Conservation (phyloP, 2,797 vertebrate species). For the Myotis daubentonii region DNA sequence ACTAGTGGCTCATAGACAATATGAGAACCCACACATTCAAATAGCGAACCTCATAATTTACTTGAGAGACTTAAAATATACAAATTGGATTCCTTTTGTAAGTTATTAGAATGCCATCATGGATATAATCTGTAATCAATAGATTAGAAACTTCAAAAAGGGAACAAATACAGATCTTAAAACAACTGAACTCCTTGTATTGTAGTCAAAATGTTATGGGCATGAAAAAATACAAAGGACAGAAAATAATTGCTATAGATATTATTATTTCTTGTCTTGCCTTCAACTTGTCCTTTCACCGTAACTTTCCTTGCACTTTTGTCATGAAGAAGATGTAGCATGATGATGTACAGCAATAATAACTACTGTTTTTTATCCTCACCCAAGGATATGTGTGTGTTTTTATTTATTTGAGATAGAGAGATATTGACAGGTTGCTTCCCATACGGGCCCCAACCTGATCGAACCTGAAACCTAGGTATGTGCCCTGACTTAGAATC, state of each 20-base stretch:
- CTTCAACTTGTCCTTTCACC: not conserved
- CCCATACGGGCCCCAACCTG: too few species aligned
- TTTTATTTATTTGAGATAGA: not conserved
- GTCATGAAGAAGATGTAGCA: not conserved
- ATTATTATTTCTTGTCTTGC: not conserved
- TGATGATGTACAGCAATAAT: not conserved
- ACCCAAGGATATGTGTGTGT: not conserved
- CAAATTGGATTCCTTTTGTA: slow-evolving; percentile 1
- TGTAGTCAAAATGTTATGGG: not conserved
- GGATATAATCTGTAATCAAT: not conserved
- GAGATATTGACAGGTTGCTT: not conserved
- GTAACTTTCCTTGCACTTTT: not conserved
- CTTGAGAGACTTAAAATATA: not conserved
- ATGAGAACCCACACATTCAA: slow-evolving; percentile 25
- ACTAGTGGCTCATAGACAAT: not conserved
- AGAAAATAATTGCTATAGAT: not conserved
- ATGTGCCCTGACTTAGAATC: not conserved
- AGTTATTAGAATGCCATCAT: not conserved
- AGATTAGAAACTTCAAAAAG: not conserved
- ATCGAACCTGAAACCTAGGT: not conserved
- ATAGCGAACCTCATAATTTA: not conserved
- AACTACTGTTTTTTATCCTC: not conserved
- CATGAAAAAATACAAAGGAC: not conserved
- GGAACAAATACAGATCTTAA: not conserved
- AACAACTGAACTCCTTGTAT: not conserved